These are phyloP conservation scores for Corticium candelabrum DNA, from an alignment of 37 sponge, comb jelly and placozoan species.

Conservation along the genomic window DNA sequence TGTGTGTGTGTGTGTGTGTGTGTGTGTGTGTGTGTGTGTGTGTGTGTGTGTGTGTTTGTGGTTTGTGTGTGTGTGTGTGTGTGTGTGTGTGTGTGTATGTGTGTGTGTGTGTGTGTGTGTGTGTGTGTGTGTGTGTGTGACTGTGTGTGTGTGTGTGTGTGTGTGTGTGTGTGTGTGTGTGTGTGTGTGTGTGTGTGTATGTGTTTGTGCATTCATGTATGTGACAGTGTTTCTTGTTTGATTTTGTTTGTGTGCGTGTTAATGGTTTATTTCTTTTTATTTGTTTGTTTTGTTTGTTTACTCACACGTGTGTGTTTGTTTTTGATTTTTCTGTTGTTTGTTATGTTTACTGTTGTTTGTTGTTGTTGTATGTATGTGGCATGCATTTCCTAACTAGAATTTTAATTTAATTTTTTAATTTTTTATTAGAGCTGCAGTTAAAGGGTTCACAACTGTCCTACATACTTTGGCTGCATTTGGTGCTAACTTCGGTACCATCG, in stretches of 20 bases:
- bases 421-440: conserved; percentile 28
- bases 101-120: no score
- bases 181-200: conserved; percentile 19
- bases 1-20: no score
- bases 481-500: conserved; percentile 52
- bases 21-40: not conserved
- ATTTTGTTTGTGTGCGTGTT: not conserved
- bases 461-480: conserved; percentile 72
- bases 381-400: no score
- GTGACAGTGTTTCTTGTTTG: not conserved
- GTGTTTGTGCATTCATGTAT: not conserved
- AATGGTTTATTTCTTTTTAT: no score
- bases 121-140: not conserved
- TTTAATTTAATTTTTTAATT: not conserved
- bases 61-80: no score
- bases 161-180: conserved; percentile 6
- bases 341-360: no score
- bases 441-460: conserved; percentile 57
- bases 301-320: no score
- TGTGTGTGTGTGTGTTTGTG: no score
- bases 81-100: not conserved
- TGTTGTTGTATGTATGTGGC: no score
- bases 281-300: no score
- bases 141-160: conserved; percentile 8
- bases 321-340: no score